Conservation (phyloP, 2,888 invertebrate genomes). For the Mimas tiliae region DNA sequence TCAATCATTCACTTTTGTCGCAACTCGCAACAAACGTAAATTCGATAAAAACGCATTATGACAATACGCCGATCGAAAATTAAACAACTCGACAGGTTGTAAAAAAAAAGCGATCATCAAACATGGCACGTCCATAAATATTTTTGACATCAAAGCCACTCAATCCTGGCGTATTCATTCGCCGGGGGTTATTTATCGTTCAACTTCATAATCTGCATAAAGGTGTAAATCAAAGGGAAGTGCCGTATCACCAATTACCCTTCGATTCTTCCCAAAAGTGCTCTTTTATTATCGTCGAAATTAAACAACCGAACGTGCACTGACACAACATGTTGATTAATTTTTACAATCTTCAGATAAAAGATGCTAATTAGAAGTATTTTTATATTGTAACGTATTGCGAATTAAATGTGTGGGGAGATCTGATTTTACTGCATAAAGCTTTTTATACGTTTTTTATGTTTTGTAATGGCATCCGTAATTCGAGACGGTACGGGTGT, state of each 20-base stretch:
- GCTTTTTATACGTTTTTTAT: constrained; percentile 43
- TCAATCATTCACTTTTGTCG: constrained; percentile 15
- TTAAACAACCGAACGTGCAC: constrained; percentile 63
- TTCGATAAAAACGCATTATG: constrained; percentile 46
- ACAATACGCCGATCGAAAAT: constrained; percentile 51
- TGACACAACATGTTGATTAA: constrained; percentile 49
- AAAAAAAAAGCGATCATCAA: constrained; percentile 35
- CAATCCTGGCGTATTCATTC: constrained; percentile 35
- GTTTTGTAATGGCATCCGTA: constrained; percentile 37
- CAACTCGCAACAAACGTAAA: constrained; percentile 12
- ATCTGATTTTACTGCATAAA: constrained; percentile 40
- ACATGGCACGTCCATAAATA: constrained; percentile 61
- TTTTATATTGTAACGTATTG: constrained; percentile 38
- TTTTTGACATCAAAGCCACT: constrained; percentile 53
- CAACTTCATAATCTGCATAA: constrained; percentile 35
- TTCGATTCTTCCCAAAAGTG: constrained; percentile 49
- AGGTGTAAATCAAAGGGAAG: constrained; percentile 37
- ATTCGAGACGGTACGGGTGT: constrained; percentile 31
- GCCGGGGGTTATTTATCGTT: constrained; percentile 29
- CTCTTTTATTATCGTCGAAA: constrained; percentile 52
- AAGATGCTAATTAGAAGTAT: constrained; percentile 55
- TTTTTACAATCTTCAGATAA: constrained; percentile 52
- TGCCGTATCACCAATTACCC: constrained; percentile 62
- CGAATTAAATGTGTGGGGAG: constrained; percentile 36
- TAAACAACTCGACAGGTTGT: constrained; percentile 55